Base-by-base conservation (phyloP, 35 echinoderm and acorn worm genomes). In the Ophioderma brevispina region DNA sequence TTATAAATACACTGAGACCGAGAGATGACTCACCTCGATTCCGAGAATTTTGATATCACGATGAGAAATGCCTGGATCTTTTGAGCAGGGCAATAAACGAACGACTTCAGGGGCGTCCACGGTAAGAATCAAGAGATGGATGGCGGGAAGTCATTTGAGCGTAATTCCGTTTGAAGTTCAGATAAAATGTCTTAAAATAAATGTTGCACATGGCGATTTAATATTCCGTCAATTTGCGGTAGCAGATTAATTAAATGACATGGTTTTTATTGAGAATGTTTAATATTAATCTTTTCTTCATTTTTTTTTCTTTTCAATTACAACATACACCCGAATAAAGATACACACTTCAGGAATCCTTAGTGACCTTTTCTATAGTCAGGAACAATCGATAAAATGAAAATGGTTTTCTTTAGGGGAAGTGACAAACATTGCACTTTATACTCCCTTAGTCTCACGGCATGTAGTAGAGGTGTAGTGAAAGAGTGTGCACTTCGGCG, bases 41-140 rank as follows among this genome's bases (percentile, higher is more conserved):
- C n/a, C 63, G 80, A 85, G 49, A 64, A 86, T 10, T 99, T 99
- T 76, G 82, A 99, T 99, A 99, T 28, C 78, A 92, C 0, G 81
- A 99, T 55, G 76, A 89, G 35, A 70, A 79, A 32, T 90, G 95
- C 8, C 87, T 94, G 37, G 78, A 88, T 15, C 85, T 90, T 37
- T 87, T 99, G 11, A 93, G 84, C 1, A 87, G 91, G 41, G 97
- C 97, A 0, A 93, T 99, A 88, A 99, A 99, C 75, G 97, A 99
- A 93, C 13, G 90, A 95, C 91, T 99, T 99, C 76, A 49, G 43
- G 0, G 97, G 97, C 3, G 97, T 99, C n/a, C 4, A 99, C 97
- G 70, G 93, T 95, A 40, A 55, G 76, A 78, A 6, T 33, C 1
- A 18, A 70, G 2, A 11, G 46, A 21, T 52, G 21, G 46, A n/a